Evolutionary conservation across 2,888 invertebrate genomes (phyloP).

Genomic region (Eupeodes luniger): DNA sequence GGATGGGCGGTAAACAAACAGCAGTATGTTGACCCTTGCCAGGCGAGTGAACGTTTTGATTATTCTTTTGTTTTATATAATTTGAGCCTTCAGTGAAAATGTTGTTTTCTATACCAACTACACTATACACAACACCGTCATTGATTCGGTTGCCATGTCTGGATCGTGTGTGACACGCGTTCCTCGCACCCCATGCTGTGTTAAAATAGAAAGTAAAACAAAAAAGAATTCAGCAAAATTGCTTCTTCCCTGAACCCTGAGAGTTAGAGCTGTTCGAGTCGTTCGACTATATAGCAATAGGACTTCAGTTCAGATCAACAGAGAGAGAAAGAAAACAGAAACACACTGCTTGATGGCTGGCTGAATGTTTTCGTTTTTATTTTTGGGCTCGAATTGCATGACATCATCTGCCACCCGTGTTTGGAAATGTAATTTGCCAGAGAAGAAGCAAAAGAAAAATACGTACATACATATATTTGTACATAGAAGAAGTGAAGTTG

Average conservation of each 20-base stretch:
- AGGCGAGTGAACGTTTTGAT: conserved; percentile 53
- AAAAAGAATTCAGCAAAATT: conserved; percentile 29
- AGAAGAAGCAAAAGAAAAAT: not conserved
- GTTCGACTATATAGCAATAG: not conserved
- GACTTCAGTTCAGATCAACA: too few species aligned
- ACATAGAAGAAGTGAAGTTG: conserved; percentile 17
- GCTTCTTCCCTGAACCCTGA: conserved; percentile 12
- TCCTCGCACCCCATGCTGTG: conserved; percentile 69
- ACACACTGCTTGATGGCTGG: conserved; percentile 12
- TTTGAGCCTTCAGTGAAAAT: conserved; percentile 27
- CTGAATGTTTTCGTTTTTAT: conserved; percentile 46
- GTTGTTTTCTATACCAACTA: conserved; percentile 17
- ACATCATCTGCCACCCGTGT: conserved; percentile 50
- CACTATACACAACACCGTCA: not conserved
- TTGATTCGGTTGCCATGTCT: conserved; percentile 61
- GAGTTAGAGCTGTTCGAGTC: not conserved
- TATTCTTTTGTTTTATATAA: conserved; percentile 37
- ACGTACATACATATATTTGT: not conserved
- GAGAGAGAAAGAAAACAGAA: conserved; percentile 48
- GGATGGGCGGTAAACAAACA: not conserved
- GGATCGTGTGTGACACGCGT: conserved; percentile 70
- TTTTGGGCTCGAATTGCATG: conserved; percentile 61
- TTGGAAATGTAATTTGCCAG: conserved; percentile 22
- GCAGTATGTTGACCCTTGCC: conserved; percentile 52
- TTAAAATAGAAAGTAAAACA: conserved; percentile 41